Conservation (phyloP, 1,140 invertebrate species). For the Philopotamus ludificatus region DNA sequence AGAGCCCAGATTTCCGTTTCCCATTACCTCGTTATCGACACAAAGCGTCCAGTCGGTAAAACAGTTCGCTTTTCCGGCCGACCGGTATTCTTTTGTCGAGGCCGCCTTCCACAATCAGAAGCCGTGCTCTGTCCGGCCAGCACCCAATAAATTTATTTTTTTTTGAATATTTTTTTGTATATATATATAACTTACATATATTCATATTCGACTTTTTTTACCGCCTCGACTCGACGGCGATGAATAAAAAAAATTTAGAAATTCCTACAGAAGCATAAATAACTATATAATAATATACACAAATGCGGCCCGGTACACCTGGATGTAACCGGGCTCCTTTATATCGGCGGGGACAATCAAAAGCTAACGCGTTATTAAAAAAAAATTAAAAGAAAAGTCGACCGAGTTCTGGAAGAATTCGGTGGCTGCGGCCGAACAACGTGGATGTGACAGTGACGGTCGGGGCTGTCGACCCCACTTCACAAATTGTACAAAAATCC, state of each 20-base stretch:
- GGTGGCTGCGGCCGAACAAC: too few species aligned
- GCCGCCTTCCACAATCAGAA: conserved; percentile 29
- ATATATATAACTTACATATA: not conserved
- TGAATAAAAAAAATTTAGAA: conserved; percentile 25
- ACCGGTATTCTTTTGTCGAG: conserved; percentile 28
- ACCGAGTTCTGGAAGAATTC: too few species aligned
- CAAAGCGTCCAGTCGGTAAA: not conserved
- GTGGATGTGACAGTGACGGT: too few species aligned
- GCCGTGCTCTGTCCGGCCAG: conserved; percentile 28
- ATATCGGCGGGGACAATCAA: conserved; percentile 7
- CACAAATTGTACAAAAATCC: too few species aligned
- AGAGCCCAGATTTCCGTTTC: not conserved
- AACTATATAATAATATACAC: conserved; percentile 27
- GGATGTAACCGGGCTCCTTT: conserved; percentile 21
- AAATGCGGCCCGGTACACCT: conserved; percentile 20
- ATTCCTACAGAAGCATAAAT: conserved; percentile 30
- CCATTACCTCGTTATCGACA: not conserved
- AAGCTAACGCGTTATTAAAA: not conserved
- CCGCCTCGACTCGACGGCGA: conserved; percentile 13
- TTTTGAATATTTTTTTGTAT: conserved; percentile 18
- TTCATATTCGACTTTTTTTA: conserved; percentile 21
- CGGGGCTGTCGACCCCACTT: too few species aligned
- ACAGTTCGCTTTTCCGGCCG: conserved; percentile 14
- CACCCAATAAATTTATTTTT: conserved; percentile 29
- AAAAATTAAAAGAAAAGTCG: not conserved